Evolutionary conservation across 2,888 invertebrate genomes (phyloP).

Genomic region (Odontomyia ornata): DNA sequence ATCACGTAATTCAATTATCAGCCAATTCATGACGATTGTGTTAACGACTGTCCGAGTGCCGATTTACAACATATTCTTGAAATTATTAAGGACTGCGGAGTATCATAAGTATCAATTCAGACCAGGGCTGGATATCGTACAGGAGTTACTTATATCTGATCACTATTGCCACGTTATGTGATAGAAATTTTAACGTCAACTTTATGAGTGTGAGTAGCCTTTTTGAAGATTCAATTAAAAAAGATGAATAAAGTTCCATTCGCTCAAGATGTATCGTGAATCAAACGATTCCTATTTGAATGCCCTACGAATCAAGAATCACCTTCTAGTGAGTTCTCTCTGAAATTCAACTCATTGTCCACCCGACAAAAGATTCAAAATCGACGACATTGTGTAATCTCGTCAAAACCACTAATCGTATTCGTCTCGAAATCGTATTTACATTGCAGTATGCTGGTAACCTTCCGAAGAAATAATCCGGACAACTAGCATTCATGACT

Average conservation of each 20-base stretch:
- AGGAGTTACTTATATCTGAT: no score
- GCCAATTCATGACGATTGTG: constrained; percentile 46
- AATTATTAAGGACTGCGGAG: not conserved
- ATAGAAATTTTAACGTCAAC: no score
- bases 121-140: no score
- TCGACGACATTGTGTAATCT: constrained; percentile 49
- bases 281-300: no score
- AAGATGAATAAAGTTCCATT: no score
- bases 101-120: not conserved
- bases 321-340: not conserved
- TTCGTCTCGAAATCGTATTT: constrained; percentile 29
- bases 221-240: no score
- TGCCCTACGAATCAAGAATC: no score
- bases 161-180: no score
- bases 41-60: constrained; percentile 39
- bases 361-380: constrained; percentile 33
- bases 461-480: constrained; percentile 22
- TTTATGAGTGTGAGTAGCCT: no score
- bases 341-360: constrained; percentile 11
- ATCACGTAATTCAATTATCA: constrained; percentile 48
- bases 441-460: constrained; percentile 6
- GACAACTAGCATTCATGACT: constrained; percentile 9
- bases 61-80: constrained; percentile 14
- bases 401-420: constrained; percentile 48
- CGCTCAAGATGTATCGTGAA: no score